Base-by-base conservation (phyloP, 2,113 vertebrate genomes). In the Rhabdomys dilectus region DNA sequence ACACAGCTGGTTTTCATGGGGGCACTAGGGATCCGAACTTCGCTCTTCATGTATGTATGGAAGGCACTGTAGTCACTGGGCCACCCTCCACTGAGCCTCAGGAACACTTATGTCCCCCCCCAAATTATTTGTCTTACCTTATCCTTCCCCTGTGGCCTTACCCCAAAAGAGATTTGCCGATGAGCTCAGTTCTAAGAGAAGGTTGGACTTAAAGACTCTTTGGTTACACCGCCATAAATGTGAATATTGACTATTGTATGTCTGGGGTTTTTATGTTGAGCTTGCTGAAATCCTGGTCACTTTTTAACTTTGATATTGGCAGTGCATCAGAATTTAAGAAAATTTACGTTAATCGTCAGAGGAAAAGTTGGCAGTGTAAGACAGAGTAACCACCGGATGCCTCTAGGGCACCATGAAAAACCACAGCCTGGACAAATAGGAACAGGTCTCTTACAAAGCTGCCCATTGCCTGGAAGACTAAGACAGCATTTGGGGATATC, bases 241-340 rank as follows among this genome's bases (percentile, higher is more conserved):
- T 80, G 66, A 96, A 64, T 87, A 51, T 82, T 89, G 26, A 82
- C 9, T 34, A 9, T 62, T 70, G 5, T 56, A n/a, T 70, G 31
- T 75, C 60, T 87, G 42, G 22, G 53, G 62, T 91, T 95, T 92
- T 84, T 75, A 68, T 90, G 39, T 26, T 76, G 58, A 62, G 26
- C 90, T 88, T 94, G 58, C 95, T 85, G 62, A 85, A 96, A 96
- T 82, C 77, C 19, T 39, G 36, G 76, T 45, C 45, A 92, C 53
- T 31, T 88, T 91, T 96, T 72, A 39, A n/a, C 45, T 94, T 72
- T 45, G 45, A 68, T 73, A 31, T 51, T 84, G 78, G 48, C 48
- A 31, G 36, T 42, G n/a, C 16, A 19, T 95, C 66, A 31, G 51
- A 93, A 86, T 91, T 81, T 80, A 96, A 93, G 53, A 93, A 75